Evolutionary conservation across 2,113 vertebrate genomes (phyloP), one percentile per base, ranked within the genome.

Genomic region (Labeo rohita): DNA sequence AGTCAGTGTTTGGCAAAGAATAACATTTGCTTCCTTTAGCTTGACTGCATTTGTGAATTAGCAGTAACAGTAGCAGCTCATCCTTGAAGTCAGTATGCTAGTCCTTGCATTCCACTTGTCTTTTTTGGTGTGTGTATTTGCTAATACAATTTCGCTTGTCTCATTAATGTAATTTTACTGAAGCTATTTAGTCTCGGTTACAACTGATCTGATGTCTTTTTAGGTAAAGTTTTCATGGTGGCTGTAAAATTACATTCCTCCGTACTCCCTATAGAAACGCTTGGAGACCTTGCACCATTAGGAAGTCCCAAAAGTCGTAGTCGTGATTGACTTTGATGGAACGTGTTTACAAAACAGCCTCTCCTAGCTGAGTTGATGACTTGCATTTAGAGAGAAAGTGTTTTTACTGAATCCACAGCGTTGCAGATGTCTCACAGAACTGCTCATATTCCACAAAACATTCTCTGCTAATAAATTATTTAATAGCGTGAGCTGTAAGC

Each of bases 251-350:
- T 3, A 1, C 28, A 52, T 52, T 66, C 16, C 49, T 11, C 13
- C 6, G 0, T 49, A 52, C 63, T 82, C 80, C 80, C 5, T 21
- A 54, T n/a, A 52, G 63, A 54, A 83, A 54, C 3, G 9, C 65
- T 83, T 70, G 8, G 65, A 70, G 65, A 65, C 39, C 80, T 83
- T 1, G 1, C 65, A 34, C 63, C 65, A 36, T 82, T 52, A 49
- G 63, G 13, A 34, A 68, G 43, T 70, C 47, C 80, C 63, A 39
- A n/a, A 54, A 65, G 59, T 80, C n/a, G 0, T 16, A 49, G 59
- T 80, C 8, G 13, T 65, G 59, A 80, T 65, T 65, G 79, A 80
- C 59, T 80, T 65, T 65, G 79, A 80, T 80, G 79, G 59, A 80
- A 18, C 15, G 7, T 65, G 39, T 80, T 80, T 80, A 80, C 39